Conservation (phyloP, 1,140 invertebrate species). For the Nixonia krombeini region DNA sequence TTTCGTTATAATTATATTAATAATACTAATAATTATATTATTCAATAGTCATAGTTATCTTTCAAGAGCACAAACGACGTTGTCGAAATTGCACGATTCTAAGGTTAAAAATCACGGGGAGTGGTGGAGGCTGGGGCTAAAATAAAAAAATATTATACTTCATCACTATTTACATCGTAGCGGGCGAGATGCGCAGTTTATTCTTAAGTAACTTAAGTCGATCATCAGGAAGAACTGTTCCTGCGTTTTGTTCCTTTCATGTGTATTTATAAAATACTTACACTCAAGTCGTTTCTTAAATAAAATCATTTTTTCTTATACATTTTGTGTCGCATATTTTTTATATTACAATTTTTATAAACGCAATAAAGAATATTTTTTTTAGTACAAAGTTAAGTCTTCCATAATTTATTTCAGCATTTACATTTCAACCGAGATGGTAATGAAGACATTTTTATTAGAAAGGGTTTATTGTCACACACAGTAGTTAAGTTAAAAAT, state of each 20-base stretch:
- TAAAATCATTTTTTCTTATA: too few relatives aligned
- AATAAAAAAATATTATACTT: slow-evolving; percentile 46
- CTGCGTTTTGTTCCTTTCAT: slow-evolving; percentile 3
- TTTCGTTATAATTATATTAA: slow-evolving; percentile 47
- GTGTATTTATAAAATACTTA: too few relatives aligned
- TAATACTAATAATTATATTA: slow-evolving; percentile 46
- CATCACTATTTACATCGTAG: slow-evolving; percentile 52
- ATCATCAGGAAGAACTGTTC: slow-evolving; percentile 7
- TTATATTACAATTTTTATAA: too few relatives aligned
- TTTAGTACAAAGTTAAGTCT: too few relatives aligned
- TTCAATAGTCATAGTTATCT: slow-evolving; percentile 34
- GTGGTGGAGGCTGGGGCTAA: slow-evolving; percentile 22
- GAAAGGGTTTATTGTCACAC: too few relatives aligned
- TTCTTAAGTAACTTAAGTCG: slow-evolving; percentile 38
- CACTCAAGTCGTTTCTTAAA: too few relatives aligned
- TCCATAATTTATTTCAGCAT: too few relatives aligned
- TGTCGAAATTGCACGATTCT: slow-evolving; percentile 46
- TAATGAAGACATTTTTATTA: too few relatives aligned
- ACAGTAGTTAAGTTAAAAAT: background rate
- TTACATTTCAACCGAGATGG: too few relatives aligned
- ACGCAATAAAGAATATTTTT: too few relatives aligned
- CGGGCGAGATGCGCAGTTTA: slow-evolving; percentile 41
- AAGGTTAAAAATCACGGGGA: slow-evolving; percentile 41
- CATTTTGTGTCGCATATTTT: too few relatives aligned
- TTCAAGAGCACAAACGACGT: slow-evolving; percentile 34